A percentile compares a stretch with the other conserved stretches of the same genome.
Conservation (phyloP, 2,797 vertebrate genomes). For the Pangasius sanitwongsei region DNA sequence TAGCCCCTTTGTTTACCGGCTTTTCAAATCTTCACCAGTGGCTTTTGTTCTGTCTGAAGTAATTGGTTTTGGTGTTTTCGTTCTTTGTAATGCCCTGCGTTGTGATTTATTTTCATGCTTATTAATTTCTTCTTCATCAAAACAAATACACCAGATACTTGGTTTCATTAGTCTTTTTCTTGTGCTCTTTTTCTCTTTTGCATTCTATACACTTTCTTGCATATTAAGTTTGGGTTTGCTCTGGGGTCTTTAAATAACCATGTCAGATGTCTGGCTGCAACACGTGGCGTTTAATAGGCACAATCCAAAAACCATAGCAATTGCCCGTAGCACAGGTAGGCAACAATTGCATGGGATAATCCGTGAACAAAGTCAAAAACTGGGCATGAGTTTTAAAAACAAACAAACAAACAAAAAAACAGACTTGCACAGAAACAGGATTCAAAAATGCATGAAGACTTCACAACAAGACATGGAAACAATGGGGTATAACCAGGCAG, state of each 20-base stretch:
- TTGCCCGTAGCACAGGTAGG: background rate
- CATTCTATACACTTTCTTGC: background rate
- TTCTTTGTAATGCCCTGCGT: slow-evolving; percentile 62
- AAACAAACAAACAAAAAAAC: background rate
- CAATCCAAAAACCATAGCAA: background rate
- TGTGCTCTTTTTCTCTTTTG: background rate
- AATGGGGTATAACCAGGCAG: background rate
- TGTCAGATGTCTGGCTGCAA: slow-evolving; percentile 37
- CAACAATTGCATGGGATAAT: background rate
- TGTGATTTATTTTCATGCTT: slow-evolving; percentile 69
- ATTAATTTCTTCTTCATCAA: slow-evolving; percentile 68
- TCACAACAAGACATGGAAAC: background rate
- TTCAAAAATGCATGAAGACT: background rate
- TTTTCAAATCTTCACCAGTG: slow-evolving; percentile 53
- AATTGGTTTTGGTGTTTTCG: slow-evolving; percentile 65
- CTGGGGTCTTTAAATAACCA: slow-evolving; percentile 38
- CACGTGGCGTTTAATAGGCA: background rate
- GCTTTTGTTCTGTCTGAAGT: slow-evolving; percentile 54
- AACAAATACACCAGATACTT: slow-evolving; percentile 68
- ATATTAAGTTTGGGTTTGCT: slow-evolving; percentile 15
- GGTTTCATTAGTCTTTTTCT: slow-evolving; percentile 59
- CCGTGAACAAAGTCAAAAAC: background rate
- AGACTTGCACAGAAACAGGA: background rate
- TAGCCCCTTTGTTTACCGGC: slow-evolving; percentile 59
- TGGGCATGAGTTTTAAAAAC: background rate